Evolutionary conservation across 2,797 vertebrate species (phyloP).

Genomic region (Microctenopoma lineatum): DNA sequence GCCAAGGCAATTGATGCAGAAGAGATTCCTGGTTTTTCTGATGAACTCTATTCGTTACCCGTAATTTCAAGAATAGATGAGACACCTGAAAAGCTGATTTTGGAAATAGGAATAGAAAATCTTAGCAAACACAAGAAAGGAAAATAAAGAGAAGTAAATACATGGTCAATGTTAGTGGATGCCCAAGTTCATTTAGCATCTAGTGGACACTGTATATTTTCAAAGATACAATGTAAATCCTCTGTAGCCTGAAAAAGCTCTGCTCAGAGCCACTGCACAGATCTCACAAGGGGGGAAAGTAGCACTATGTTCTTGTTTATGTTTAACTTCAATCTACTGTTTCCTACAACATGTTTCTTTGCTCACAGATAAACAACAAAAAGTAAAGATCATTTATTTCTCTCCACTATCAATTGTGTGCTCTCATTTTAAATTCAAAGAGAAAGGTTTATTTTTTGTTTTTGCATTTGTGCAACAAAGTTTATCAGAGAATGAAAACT

Average conservation of each 20-base stretch:
- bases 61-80: slow-evolving; percentile 27
- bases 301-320: slow-evolving; percentile 19
- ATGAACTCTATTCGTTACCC: slow-evolving; percentile 48
- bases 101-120: slow-evolving; percentile 1
- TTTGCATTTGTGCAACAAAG: slow-evolving; percentile 5
- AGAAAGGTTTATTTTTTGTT: background rate
- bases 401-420: background rate
- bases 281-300: slow-evolving; percentile 36
- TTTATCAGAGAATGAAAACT: background rate
- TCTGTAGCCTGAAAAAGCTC: slow-evolving; percentile 17
- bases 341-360: slow-evolving; percentile 15
- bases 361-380: slow-evolving; percentile 11
- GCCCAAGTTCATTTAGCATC: slow-evolving; percentile 26
- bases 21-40: slow-evolving; percentile 63
- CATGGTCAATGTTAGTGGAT: background rate
- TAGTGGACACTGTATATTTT: slow-evolving; percentile 43
- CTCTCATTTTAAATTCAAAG: slow-evolving; percentile 6
- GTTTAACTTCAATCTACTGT: background rate
- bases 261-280: slow-evolving; percentile 30
- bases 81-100: background rate
- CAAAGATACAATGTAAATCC: slow-evolving; percentile 10
- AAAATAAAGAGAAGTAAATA: slow-evolving; percentile 21
- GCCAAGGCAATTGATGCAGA: slow-evolving; percentile 63
- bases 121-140: background rate
- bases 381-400: slow-evolving; percentile 20